These are phyloP conservation scores for Malacosoma neustria DNA, from an alignment of 2,888 invertebrate species.

Conservation along the genomic window DNA sequence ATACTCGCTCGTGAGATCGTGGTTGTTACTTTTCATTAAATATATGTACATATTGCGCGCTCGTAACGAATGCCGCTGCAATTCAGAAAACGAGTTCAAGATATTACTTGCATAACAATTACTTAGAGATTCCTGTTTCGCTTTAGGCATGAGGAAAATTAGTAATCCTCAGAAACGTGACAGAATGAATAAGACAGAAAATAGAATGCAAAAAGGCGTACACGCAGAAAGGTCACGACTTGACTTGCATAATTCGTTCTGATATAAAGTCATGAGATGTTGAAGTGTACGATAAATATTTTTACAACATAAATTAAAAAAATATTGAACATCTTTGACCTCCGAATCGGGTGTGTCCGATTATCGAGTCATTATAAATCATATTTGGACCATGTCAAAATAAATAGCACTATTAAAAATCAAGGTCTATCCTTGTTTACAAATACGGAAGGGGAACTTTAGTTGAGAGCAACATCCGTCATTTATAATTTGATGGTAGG, in stretches of 20 bases:
- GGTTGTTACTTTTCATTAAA: not conserved
- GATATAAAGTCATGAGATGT: conserved; percentile 24
- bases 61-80: conserved; percentile 1
- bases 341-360: conserved; percentile 2
- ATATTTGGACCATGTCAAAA: conserved; percentile 11
- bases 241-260: conserved; percentile 23
- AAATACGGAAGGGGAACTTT: not conserved
- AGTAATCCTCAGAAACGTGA: not conserved
- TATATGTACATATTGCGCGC: not conserved
- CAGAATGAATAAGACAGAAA: not conserved
- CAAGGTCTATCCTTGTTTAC: conserved; percentile 1
- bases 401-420: conserved; percentile 6
- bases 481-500: no score
- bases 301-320: conserved; percentile 26
- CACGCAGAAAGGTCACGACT: conserved; percentile 27
- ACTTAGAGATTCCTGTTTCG: not conserved
- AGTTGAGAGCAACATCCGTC: no score
- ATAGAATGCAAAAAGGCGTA: not conserved
- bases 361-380: conserved; percentile 3
- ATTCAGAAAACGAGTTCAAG: conserved; percentile 2
- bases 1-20: not conserved
- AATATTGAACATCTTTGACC: conserved; percentile 10
- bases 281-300: conserved; percentile 48
- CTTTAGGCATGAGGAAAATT: not conserved
- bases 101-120: conserved; percentile 3